These are phyloP conservation scores for Drosophila macrospina DNA, from an alignment of 2,888 invertebrate genomes.

Conservation along the genomic window DNA sequence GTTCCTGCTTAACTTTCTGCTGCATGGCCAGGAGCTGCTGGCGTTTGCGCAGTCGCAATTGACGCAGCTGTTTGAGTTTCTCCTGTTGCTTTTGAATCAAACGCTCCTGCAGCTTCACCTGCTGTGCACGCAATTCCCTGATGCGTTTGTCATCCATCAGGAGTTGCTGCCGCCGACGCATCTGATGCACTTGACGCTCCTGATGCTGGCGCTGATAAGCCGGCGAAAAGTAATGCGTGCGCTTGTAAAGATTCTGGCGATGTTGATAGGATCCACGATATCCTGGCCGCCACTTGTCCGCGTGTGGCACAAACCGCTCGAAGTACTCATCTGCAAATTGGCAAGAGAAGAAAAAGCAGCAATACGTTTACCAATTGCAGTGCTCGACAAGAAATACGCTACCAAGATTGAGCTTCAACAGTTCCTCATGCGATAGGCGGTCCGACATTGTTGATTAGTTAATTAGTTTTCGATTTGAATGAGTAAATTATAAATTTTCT, in stretches of 20 bases:
- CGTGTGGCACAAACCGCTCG: neutral
- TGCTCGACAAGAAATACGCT: neutral
- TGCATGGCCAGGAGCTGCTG: too few species aligned
- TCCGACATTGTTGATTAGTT: slow-evolving; percentile 7
- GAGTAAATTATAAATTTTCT: neutral
- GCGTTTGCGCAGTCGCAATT: too few species aligned
- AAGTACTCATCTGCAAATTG: slow-evolving; percentile 10
- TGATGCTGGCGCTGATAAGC: slow-evolving; percentile 2
- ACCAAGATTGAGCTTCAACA: slow-evolving; percentile 15
- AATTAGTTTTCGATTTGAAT: neutral
- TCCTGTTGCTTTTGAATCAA: too few species aligned
- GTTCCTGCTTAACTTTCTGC: too few species aligned
- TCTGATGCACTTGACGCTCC: neutral
- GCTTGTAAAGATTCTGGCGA: neutral
- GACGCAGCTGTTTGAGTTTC: too few species aligned
- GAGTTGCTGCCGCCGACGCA: neutral
- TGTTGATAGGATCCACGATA: neutral
- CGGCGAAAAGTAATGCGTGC: slow-evolving; percentile 14
- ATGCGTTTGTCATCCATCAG: too few species aligned
- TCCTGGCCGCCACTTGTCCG: neutral
- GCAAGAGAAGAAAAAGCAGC: too few species aligned
- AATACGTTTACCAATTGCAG: too few species aligned
- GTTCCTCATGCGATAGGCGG: neutral
- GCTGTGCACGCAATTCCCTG: too few species aligned
- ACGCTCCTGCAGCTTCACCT: neutral